Evolutionary conservation across 2,797 vertebrate species (phyloP).

Genomic region (Rhinatrema bivittatum): DNA sequence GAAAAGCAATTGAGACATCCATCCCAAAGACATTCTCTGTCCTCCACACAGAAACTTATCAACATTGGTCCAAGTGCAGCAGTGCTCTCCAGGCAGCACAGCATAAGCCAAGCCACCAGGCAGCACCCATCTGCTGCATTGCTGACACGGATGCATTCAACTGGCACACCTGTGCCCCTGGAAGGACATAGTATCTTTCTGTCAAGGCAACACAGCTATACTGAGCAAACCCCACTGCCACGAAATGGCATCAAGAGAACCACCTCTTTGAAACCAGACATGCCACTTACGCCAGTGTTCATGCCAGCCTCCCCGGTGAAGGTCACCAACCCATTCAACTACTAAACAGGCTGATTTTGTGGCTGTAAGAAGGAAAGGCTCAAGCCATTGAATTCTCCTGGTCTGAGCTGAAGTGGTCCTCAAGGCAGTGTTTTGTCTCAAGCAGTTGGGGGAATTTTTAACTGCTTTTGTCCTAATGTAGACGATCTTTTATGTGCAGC

Average conservation of each 20-base stretch:
- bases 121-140: conserved; percentile 64
- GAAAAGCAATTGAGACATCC: conserved; percentile 53
- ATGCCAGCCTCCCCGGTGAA: conserved; percentile 65
- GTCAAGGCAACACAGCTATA: conserved; percentile 70
- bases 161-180: conserved; percentile 61
- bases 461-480: too few relatives aligned
- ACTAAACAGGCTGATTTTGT: conserved; percentile 53
- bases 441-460: too few relatives aligned
- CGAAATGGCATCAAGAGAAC: conserved; percentile 69
- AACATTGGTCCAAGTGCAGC: conserved; percentile 57
- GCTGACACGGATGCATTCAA: conserved; percentile 68
- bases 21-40: conserved; percentile 69
- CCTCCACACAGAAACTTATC: conserved; percentile 47
- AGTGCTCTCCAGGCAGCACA: conserved; percentile 66
- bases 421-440: too few relatives aligned
- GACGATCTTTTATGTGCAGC: too few relatives aligned
- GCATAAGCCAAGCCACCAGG: conserved; percentile 59
- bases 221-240: conserved; percentile 34
- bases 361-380: too few relatives aligned
- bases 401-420: too few relatives aligned
- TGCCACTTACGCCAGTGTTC: conserved; percentile 62
- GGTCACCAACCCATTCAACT: conserved; percentile 70
- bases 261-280: conserved; percentile 66
- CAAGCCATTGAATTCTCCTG: too few relatives aligned
- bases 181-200: conserved; percentile 63